Percentiles rank a stretch among this genome's conserved stretches.
phyloP scores from a whole-genome alignment of 2,113 vertebrate species.

The Leptocoma aspasia region DNA sequence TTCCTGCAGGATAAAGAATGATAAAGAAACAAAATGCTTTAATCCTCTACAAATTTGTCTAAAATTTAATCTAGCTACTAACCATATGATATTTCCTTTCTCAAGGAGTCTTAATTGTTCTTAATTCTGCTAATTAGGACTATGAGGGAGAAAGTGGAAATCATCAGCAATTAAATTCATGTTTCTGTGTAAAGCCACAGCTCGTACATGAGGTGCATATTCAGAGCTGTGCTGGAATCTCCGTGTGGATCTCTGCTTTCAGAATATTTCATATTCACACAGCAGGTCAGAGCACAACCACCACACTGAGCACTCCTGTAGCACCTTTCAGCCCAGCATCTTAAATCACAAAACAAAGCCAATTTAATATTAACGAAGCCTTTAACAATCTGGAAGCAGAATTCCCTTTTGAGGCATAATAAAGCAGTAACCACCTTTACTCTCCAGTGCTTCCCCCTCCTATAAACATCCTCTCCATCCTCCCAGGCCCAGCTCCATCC shows the following conservation, averaged over 20 bases:
- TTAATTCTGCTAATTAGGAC: constrained; percentile 50
- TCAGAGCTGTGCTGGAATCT: background rate
- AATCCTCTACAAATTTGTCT: constrained; percentile 60
- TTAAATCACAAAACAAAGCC: background rate
- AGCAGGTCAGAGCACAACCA: background rate
- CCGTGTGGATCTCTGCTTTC: background rate
- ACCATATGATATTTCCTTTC: constrained; percentile 51
- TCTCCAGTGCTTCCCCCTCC: background rate
- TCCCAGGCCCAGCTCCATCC: background rate
- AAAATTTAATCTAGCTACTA: constrained; percentile 61
- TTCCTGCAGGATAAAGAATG: constrained; percentile 62
- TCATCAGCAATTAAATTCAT: background rate
- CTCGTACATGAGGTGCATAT: background rate
- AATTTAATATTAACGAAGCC: background rate
- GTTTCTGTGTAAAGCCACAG: background rate
- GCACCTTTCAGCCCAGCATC: background rate
- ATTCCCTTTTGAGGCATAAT: background rate
- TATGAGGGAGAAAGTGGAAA: background rate
- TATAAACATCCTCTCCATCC: background rate
- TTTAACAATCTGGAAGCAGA: background rate
- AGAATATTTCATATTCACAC: background rate
- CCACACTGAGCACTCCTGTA: background rate
- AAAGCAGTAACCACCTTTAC: background rate
- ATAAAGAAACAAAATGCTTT: constrained; percentile 67
- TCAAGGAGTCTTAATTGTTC: constrained; percentile 33